Evolutionary conservation across 2,888 invertebrate genomes (phyloP).

Genomic region (Sarcophaga rosellei): DNA sequence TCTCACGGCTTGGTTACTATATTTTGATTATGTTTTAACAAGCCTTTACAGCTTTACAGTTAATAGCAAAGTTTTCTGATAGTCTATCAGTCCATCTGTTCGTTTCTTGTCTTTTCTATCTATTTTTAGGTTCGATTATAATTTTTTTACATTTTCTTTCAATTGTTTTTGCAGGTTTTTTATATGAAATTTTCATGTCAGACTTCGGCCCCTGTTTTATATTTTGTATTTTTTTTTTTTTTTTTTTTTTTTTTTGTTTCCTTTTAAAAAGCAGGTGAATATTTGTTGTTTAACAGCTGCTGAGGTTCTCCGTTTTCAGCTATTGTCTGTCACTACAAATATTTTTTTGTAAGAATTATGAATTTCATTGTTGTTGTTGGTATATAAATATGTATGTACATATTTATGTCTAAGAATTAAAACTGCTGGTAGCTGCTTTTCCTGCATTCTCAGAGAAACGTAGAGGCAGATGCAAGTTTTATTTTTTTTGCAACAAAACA

Average conservation of each 20-base stretch:
- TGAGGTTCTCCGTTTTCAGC: conserved; percentile 1
- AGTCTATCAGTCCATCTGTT: background rate
- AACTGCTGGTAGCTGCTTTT: conserved; percentile 33
- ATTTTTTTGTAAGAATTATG: conserved; percentile 48
- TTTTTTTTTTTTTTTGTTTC: background rate
- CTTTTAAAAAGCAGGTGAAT: conserved; percentile 59
- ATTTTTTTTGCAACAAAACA: background rate
- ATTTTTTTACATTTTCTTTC: conserved; percentile 25
- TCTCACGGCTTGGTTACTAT: conserved; percentile 51
- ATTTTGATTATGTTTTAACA: conserved; percentile 52
- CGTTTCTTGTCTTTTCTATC: background rate
- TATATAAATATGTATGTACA: too few species aligned
- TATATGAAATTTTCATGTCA: too few species aligned
- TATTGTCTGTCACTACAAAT: conserved; percentile 31
- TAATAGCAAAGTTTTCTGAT: conserved; percentile 44
- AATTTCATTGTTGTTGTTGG: conserved; percentile 10
- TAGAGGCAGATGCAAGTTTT: conserved; percentile 27
- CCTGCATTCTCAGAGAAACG: background rate
- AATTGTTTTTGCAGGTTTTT: conserved; percentile 20
- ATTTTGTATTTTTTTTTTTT: background rate
- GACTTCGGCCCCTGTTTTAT: background rate
- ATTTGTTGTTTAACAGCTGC: conserved; percentile 27
- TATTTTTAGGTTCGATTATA: background rate
- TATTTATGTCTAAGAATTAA: background rate
- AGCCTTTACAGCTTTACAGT: conserved; percentile 37